phyloP scores from a whole-genome alignment of 2,888 invertebrate species.

The Epinotia ramella region DNA sequence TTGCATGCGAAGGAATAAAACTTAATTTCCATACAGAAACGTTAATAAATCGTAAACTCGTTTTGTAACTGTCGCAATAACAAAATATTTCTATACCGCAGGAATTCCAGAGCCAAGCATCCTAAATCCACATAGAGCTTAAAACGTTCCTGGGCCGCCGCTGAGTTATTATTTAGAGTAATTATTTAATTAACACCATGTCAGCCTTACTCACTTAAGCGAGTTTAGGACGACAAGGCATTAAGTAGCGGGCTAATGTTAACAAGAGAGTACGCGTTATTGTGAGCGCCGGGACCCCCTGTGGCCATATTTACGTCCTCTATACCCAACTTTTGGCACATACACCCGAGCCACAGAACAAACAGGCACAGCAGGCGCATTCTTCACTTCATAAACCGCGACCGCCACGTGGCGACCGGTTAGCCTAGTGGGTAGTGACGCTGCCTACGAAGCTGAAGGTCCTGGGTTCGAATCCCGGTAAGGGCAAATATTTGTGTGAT shows the following conservation, averaged over 20 bases:
- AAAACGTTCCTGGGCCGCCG: constrained; percentile 52
- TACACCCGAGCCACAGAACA: constrained; percentile 59
- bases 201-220: constrained; percentile 82
- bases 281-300: constrained; percentile 73
- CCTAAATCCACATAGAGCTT: constrained; percentile 36
- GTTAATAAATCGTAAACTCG: background rate
- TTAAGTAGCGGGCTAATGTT: constrained; percentile 82
- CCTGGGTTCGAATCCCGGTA: no score
- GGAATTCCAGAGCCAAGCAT: background rate
- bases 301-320: constrained; percentile 79
- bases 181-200: constrained; percentile 84
- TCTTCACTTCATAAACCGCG: background rate
- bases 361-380: background rate
- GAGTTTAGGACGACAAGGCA: constrained; percentile 82
- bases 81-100: constrained; percentile 6
- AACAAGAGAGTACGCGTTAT: constrained; percentile 82
- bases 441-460: no score
- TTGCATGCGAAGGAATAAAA: no score
- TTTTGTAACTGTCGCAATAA: background rate
- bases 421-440: no score
- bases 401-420: no score
- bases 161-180: constrained; percentile 82
- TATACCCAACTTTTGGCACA: constrained; percentile 80
- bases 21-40: background rate
- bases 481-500: no score